Base-by-base conservation (phyloP, 2,888 invertebrate species). In the Aspidapion aeneum region DNA sequence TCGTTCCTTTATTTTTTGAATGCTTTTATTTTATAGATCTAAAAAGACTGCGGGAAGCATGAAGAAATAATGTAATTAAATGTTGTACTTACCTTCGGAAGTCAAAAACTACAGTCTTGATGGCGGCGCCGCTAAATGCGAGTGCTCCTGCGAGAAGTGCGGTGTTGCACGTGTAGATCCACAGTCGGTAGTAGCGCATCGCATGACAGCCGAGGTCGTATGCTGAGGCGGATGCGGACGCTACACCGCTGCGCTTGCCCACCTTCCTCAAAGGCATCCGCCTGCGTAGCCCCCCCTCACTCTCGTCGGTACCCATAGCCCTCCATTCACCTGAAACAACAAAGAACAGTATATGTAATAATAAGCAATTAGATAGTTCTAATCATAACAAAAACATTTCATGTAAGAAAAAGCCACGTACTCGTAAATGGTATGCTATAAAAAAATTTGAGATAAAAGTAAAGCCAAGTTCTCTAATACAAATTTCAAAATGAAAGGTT, bases 181-280 rank as follows among this genome's bases (percentile, higher is more conserved):
- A 93, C 81, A 93, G 88, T 83, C 93, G 90, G 83, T 92, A 91
- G 84, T 91, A 91, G 86, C 90, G 85, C 87, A 86, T 87, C 77
- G 85, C 83, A 82, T 78, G 77, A 71, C 74, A 73, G 69, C 76
- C 74, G 69, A 76, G 71, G 66, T 74, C 73, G 66, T 75, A 73
- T 73, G 75, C 74, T 69, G 76, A 83, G 81, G 86, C 85, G 79
- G 85, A 85, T 83, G 84, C 65, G 54, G 64, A 70, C 69, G 68
- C 68, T 84, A 75, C 82, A 80, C 84, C 85, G 79, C 84, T 76
- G 62, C 74, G 77, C 80, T 84, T 84, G n/a, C n/a, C n/a, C 35
- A 35, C 35, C 12, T 35, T 35, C 82, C 80, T 78, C 73, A 79
- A 78, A 77, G 79, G 82, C 79, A 79, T 80, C 75, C 77, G 81